Base-by-base conservation (phyloP, 2,797 vertebrate genomes). In the Sebastes diploproa region DNA sequence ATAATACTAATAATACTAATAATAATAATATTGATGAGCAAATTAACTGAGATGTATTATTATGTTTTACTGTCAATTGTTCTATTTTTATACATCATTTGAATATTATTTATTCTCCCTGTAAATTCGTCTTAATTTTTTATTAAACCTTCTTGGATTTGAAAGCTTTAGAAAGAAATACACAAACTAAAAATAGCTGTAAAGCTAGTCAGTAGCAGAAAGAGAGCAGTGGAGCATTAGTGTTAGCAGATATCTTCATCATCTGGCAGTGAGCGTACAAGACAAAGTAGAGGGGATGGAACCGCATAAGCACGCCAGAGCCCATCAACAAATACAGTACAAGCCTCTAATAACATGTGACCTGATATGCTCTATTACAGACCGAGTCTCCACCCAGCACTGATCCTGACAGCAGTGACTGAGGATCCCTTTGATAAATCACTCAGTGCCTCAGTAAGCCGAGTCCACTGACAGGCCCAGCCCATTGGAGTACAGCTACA, bases 281-380 rank as follows among this genome's bases (percentile, higher is more conserved):
- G 68, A 66, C 79, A 83, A 84, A 86, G 79, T 83, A 64, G 65
- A 90, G 64, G 75, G 72, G 55, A 82, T 64, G 63, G 62, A 59
- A 58, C 64, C 78, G 14, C 71, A 67, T 9, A 73, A 80, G 84
- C 77, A 76, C 81, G 72, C 56, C 69, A 88, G 62, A 83, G 66
- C 54, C 74, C 69, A 77, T 88, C 72, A 83, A 78, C 76, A 82
- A 78, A 83, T 63, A 63, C 80, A 81, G 70, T 34, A 72, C 74
- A 84, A 81, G 72, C 88, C 91, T 93, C 80, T 93, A 92, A 93
- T 93, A 87, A 92, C 66, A 86, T 77, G 86, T 77, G 82, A 86
- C 80, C 46, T 78, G 77, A 91, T 84, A 81, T 71, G 64, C 67
- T 88, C 63, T 79, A 87, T 88, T 88, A 86, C 81, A 86, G 86